These are phyloP conservation scores for Heteronetta atricapilla DNA, from an alignment of 2,113 vertebrate species.

Conservation along the genomic window DNA sequence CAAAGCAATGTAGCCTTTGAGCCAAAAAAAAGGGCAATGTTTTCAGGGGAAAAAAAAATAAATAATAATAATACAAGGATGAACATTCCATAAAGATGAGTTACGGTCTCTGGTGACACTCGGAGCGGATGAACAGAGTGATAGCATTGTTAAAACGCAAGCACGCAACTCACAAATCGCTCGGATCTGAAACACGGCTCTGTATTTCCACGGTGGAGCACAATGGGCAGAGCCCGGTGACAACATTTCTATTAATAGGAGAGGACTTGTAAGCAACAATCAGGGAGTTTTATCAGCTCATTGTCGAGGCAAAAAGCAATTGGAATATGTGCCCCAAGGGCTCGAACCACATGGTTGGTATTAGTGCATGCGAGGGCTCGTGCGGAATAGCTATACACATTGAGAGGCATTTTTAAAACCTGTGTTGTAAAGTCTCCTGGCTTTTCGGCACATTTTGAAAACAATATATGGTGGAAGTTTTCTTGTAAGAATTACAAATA, in stretches of 20 bases:
- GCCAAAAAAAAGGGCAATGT: not conserved
- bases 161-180: not conserved
- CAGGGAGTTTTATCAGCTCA: not conserved
- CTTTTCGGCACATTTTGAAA: not conserved
- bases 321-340: not conserved
- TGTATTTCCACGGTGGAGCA: not conserved
- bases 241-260: not conserved
- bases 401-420: not conserved
- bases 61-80: not conserved
- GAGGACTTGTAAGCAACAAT: not conserved
- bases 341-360: not conserved
- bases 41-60: not conserved
- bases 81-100: not conserved
- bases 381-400: accelerated
- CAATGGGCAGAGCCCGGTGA: not conserved
- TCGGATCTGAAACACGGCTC: not conserved
- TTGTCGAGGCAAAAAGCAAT: not conserved
- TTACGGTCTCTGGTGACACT: not conserved
- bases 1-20: not conserved
- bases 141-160: not conserved
- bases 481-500: not conserved
- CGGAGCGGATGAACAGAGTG: not conserved
- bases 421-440: not conserved
- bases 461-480: accelerated
- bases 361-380: not conserved